Conservation (phyloP, 2,888 invertebrate genomes). For the Phengaris alcon region DNA sequence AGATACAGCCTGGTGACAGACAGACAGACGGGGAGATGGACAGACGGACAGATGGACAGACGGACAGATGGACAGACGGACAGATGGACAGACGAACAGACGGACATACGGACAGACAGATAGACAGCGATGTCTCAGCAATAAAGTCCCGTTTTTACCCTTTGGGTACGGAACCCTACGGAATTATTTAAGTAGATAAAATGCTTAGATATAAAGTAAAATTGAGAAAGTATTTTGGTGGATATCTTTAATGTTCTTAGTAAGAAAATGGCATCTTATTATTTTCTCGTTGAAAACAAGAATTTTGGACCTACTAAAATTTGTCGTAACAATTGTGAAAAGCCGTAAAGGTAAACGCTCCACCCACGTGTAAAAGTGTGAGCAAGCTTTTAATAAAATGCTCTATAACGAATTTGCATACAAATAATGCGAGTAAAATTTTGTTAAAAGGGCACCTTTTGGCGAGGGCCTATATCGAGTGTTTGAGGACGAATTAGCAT, state of each 20-base stretch:
- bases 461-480: constrained; percentile 67
- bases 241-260: neutral
- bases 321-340: neutral
- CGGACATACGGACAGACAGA: no score
- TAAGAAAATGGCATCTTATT: neutral
- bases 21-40: no score
- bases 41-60: no score
- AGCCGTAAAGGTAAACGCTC: constrained; percentile 19
- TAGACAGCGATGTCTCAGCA: no score
- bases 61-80: no score
- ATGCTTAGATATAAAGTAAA: neutral
- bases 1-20: no score
- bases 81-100: no score
- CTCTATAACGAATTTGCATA: constrained; percentile 52
- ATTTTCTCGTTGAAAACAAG: neutral
- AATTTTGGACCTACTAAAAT: neutral
- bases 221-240: neutral
- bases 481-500: constrained; percentile 73
- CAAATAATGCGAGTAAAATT: constrained; percentile 59
- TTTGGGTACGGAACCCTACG: no score
- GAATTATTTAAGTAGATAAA: no score
- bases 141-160: no score
- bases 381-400: constrained; percentile 32
- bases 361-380: constrained; percentile 12
- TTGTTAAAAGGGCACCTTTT: constrained; percentile 59